Conservation (phyloP, 2,113 vertebrate species). For the Rafetus swinhoei region DNA sequence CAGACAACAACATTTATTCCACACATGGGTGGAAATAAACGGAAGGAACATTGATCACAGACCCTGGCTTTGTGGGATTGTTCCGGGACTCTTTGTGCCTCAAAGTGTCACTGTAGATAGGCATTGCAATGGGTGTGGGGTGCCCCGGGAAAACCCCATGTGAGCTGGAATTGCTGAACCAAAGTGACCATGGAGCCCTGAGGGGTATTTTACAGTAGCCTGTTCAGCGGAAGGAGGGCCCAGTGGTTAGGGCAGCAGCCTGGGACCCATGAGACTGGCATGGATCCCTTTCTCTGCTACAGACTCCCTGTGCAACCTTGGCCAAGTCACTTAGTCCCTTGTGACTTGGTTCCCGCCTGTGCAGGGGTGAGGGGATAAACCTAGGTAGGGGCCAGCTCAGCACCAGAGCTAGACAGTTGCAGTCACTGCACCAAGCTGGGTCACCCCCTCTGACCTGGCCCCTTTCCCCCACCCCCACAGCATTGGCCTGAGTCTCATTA, state of each 20-base stretch:
- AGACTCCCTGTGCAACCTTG: not conserved
- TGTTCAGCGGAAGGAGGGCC: not conserved
- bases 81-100: too few relatives aligned
- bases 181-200: rapidly evolving
- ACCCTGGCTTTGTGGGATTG: not conserved
- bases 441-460: not conserved
- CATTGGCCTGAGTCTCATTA: not conserved
- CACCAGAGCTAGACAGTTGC: not conserved
- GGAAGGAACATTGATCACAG: not conserved
- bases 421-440: not conserved
- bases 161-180: rapidly evolving
- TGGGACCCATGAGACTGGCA: not conserved
- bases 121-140: not conserved
- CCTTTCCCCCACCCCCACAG: not conserved
- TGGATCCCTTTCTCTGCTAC: not conserved
- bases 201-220: not conserved
- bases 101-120: rapidly evolving
- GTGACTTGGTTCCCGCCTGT: not conserved
- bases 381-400: not conserved
- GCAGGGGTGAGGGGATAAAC: too few relatives aligned
- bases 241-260: not conserved
- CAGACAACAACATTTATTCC: too few relatives aligned
- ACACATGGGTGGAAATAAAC: too few relatives aligned
- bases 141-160: rapidly evolving
- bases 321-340: not conserved